Percentiles rank a stretch among this genome's conserved stretches.
Conservation (phyloP, 2,888 invertebrate species). For the Tolmerus cingulatus region DNA sequence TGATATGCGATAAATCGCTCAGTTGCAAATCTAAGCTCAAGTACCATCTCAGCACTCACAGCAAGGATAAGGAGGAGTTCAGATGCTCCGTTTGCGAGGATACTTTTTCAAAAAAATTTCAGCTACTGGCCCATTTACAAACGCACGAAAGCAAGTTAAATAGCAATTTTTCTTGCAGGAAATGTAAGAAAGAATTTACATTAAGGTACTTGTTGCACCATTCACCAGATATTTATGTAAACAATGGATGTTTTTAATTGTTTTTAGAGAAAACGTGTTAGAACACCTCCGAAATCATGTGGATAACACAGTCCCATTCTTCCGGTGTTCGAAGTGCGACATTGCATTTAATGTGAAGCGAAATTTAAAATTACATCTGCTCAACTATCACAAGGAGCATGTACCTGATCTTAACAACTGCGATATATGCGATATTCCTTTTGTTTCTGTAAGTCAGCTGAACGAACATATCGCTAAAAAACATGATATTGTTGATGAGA, state of each 20-base stretch:
- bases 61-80: neutral
- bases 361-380: slow-evolving; percentile 46
- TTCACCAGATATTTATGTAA: neutral
- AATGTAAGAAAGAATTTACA: slow-evolving; percentile 7
- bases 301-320: slow-evolving; percentile 3
- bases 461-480: slow-evolving; percentile 45
- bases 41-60: neutral
- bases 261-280: slow-evolving; percentile 47
- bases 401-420: slow-evolving; percentile 42
- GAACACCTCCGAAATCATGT: slow-evolving; percentile 47
- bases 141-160: neutral
- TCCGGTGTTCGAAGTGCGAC: slow-evolving; percentile 47
- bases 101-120: neutral
- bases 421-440: slow-evolving; percentile 27
- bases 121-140: neutral
- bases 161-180: neutral
- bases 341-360: slow-evolving; percentile 47
- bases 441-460: slow-evolving; percentile 45
- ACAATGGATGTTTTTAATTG: neutral
- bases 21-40: neutral
- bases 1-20: neutral
- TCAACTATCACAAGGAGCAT: slow-evolving; percentile 47
- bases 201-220: neutral
- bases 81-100: neutral
- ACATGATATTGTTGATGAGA: slow-evolving; percentile 46